Percentiles rank a stretch among this genome's conserved stretches.
These are phyloP conservation scores for Drosophila pruinosa DNA, from an alignment of 1,140 invertebrate genomes.

Conservation along the genomic window DNA sequence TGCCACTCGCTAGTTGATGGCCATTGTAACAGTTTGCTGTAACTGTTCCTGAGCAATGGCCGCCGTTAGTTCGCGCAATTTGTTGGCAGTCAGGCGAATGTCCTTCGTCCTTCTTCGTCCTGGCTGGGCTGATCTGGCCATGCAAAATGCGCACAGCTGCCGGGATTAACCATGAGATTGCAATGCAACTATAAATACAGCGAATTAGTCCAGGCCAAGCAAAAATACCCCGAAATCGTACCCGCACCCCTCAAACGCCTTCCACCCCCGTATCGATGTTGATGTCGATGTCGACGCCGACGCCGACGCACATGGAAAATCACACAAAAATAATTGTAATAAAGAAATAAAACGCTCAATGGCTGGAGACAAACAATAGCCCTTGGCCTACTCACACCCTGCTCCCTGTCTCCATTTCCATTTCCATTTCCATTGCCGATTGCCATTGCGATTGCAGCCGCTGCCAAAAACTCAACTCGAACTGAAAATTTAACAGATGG, in stretches of 20 bases:
- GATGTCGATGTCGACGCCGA: no score
- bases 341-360: slow-evolving; percentile 68
- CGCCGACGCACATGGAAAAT: slow-evolving; percentile 35
- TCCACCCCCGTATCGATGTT: slow-evolving; percentile 27
- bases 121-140: background rate
- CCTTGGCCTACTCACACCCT: slow-evolving; percentile 46
- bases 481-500: slow-evolving; percentile 79
- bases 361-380: slow-evolving; percentile 52
- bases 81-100: slow-evolving; percentile 58
- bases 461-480: slow-evolving; percentile 18
- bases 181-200: slow-evolving; percentile 69
- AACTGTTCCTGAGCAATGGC: slow-evolving; percentile 17
- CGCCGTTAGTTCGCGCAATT: slow-evolving; percentile 52
- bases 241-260: background rate
- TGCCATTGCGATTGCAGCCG: slow-evolving; percentile 21
- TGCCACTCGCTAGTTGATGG: slow-evolving; percentile 44
- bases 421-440: background rate
- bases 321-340: slow-evolving; percentile 75
- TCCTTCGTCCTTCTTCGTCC: background rate
- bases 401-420: slow-evolving; percentile 4
- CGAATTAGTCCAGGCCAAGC: slow-evolving; percentile 50
- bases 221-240: background rate
- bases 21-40: slow-evolving; percentile 10
- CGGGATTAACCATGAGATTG: slow-evolving; percentile 68
- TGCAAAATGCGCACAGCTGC: slow-evolving; percentile 74